Conservation (phyloP, 2,113 vertebrate species). For the Xiphorhynchus elegans region DNA sequence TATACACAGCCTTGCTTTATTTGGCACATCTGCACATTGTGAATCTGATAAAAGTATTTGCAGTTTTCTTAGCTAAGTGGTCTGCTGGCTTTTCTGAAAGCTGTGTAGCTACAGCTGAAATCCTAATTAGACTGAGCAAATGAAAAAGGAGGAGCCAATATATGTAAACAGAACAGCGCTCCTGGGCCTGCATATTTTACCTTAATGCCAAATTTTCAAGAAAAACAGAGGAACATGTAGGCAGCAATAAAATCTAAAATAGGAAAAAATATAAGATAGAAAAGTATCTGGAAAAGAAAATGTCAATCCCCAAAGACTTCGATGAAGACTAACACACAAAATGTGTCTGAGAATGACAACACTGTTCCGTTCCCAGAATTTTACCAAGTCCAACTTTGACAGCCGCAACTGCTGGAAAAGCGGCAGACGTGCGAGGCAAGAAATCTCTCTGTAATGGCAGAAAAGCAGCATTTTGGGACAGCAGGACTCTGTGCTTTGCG, state of each 20-base stretch:
- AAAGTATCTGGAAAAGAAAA: background rate
- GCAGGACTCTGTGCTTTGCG: fast-evolving
- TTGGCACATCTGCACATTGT: background rate
- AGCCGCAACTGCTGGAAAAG: fast-evolving
- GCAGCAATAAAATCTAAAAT: background rate
- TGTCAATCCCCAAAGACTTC: background rate
- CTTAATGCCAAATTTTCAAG: background rate
- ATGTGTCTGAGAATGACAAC: fast-evolving
- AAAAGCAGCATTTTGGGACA: fast-evolving
- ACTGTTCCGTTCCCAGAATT: background rate
- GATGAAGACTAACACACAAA: background rate
- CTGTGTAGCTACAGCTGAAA: background rate
- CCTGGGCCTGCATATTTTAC: background rate
- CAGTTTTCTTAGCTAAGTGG: background rate
- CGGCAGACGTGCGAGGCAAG: fast-evolving
- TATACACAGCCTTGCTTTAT: fast-evolving
- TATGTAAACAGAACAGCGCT: background rate
- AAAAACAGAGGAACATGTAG: fast-evolving
- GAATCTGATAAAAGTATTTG: background rate
- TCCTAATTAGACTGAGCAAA: background rate
- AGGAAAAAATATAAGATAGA: background rate
- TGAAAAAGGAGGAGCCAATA: background rate
- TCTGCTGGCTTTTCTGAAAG: background rate
- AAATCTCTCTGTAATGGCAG: fast-evolving
- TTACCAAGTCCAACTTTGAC: no score